Evolutionary conservation across 1,140 invertebrate species (phyloP).

Genomic region (Odontomachus brunneus): DNA sequence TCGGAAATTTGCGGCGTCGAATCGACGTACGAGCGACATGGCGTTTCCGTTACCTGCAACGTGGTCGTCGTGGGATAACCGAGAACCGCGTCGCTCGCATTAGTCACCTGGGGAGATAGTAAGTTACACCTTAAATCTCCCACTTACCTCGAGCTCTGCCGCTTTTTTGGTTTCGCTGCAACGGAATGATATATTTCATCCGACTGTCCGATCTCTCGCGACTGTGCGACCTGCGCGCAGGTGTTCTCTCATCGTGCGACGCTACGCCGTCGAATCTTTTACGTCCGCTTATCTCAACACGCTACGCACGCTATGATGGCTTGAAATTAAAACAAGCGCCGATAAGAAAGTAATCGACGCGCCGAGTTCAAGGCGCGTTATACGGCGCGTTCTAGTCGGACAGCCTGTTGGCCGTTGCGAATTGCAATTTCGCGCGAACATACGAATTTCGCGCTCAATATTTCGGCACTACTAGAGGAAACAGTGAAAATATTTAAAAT

Average conservation of each 20-base stretch:
- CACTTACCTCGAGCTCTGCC: no score
- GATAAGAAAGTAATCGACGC: conserved; percentile 56
- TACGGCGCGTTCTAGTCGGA: not conserved
- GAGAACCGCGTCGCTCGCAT: not conserved
- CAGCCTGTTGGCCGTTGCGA: not conserved
- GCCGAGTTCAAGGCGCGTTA: conserved; percentile 28
- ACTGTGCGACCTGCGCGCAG: no score
- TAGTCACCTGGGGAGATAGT: conserved; percentile 30
- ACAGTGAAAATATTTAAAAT: no score
- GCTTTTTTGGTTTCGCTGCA: no score
- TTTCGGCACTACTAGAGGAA: not conserved
- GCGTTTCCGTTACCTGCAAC: not conserved
- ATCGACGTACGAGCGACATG: conserved; percentile 9
- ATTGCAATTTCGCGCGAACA: not conserved
- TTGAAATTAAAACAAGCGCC: conserved; percentile 46
- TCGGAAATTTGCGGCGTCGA: conserved; percentile 26
- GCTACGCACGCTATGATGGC: conserved; percentile 2
- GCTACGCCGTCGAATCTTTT: conserved; percentile 40
- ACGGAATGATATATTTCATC: no score
- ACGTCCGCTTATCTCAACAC: conserved; percentile 6
- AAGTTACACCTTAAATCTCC: not conserved
- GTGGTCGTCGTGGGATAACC: conserved; percentile 2
- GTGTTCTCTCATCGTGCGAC: not conserved
- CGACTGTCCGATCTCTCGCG: no score
- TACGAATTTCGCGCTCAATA: not conserved